Conservation (phyloP, 2,113 vertebrate species). For the Anas platyrhynchos region DNA sequence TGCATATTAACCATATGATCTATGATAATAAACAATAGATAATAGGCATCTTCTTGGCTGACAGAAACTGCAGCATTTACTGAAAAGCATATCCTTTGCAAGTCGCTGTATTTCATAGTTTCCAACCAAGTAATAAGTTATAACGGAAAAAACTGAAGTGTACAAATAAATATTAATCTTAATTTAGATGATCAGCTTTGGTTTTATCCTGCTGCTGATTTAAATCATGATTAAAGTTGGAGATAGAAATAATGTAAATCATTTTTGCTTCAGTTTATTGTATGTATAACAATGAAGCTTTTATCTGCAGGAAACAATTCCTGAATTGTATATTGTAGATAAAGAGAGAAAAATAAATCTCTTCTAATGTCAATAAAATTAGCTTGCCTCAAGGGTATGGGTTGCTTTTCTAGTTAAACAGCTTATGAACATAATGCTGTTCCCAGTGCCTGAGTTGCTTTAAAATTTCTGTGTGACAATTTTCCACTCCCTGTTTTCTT, state of each 20-base stretch:
- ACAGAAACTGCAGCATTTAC: constrained; percentile 19
- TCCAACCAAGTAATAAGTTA: background rate
- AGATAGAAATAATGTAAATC: constrained; percentile 19
- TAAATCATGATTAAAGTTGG: constrained; percentile 26
- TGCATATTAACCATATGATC: background rate
- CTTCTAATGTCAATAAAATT: constrained; percentile 59
- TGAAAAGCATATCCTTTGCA: constrained; percentile 15
- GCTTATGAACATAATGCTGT: background rate
- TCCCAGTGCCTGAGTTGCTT: background rate
- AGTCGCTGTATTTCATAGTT: background rate
- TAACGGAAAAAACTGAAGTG: background rate
- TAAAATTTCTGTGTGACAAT: background rate
- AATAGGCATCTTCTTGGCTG: background rate
- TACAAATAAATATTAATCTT: constrained; percentile 14
- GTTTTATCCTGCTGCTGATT: constrained; percentile 33
- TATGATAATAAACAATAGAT: background rate
- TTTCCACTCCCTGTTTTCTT: background rate
- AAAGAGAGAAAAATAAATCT: constrained; percentile 64
- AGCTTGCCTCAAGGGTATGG: constrained; percentile 18
- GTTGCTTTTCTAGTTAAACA: constrained; percentile 28
- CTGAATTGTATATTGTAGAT: constrained; percentile 42
- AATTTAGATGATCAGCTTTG: constrained; percentile 5
- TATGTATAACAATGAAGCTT: constrained; percentile 53
- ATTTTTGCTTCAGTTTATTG: constrained; percentile 54
- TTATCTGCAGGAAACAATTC: constrained; percentile 65